phyloP scores from a whole-genome alignment of 2,113 vertebrate species.

The Oxyruncus cristatus region DNA sequence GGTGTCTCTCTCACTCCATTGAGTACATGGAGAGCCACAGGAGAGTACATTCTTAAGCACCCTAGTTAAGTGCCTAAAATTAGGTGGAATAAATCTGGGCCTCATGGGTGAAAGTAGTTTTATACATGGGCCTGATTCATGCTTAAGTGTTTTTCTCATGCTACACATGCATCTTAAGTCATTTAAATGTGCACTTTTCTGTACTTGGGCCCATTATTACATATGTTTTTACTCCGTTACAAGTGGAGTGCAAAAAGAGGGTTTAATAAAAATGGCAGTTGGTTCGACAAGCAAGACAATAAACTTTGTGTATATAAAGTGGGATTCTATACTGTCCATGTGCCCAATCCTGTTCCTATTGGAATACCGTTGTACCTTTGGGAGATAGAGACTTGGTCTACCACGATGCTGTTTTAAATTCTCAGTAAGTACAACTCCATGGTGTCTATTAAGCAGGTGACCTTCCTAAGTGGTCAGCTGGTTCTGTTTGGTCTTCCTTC shows the following conservation, averaged over 20 bases:
- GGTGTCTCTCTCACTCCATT: slow-evolving; percentile 24
- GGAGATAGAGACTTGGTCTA: not conserved
- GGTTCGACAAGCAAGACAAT: not conserved
- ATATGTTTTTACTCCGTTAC: not conserved
- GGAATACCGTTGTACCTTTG: not conserved
- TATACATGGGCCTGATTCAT: not conserved
- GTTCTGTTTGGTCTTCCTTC: not conserved
- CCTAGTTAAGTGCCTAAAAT: not conserved
- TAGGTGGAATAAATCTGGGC: not conserved
- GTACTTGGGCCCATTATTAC: not conserved
- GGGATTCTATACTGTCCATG: not conserved
- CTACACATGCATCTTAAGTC: not conserved
- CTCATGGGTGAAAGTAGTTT: not conserved
- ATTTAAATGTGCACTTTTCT: not conserved
- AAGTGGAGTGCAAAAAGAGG: not conserved
- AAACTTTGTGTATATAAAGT: not conserved
- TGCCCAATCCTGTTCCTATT: not conserved
- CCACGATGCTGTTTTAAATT: not conserved
- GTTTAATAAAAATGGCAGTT: not conserved
- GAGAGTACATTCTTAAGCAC: not conserved
- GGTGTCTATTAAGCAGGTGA: not conserved
- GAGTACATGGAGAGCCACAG: not conserved
- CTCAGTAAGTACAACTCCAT: not conserved
- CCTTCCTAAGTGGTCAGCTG: not conserved
- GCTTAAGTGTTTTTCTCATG: not conserved